Evolutionary conservation across 1,140 invertebrate species (phyloP).

Genomic region (Paraescarpia echinospica): DNA sequence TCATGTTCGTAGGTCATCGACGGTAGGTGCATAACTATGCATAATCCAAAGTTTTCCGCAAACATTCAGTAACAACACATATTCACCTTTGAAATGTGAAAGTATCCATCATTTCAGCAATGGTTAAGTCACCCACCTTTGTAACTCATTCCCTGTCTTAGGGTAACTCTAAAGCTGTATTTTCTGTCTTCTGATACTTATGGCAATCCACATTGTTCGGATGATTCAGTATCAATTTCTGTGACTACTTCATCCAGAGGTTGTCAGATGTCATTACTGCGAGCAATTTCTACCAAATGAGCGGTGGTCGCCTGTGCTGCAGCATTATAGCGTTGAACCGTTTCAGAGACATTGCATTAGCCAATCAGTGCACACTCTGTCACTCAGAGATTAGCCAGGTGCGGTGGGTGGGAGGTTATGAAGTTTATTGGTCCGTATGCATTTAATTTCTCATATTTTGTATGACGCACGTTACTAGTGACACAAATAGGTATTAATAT

Average conservation of each 20-base stretch:
- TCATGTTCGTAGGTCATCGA: too few species aligned
- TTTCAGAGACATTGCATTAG: neutral
- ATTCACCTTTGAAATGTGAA: neutral
- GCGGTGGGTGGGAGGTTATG: neutral
- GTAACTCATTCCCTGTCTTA: neutral
- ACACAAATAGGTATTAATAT: neutral
- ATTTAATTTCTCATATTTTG: neutral
- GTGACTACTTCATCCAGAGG: neutral
- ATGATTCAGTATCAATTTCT: neutral
- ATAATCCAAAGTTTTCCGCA: neutral
- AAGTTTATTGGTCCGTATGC: neutral
- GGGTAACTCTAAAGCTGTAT: neutral
- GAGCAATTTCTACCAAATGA: neutral
- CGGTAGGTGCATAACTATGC: neutral
- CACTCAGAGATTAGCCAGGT: neutral
- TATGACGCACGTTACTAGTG: neutral
- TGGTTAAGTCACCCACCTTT: neutral
- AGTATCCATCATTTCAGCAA: neutral
- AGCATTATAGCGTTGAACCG: neutral
- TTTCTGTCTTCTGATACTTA: neutral
- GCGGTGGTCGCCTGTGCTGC: neutral
- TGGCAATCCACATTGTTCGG: neutral
- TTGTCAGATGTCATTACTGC: neutral
- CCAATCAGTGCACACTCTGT: neutral
- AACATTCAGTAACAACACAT: neutral